phyloP scores from a whole-genome alignment of 1,140 invertebrate species.

The Odontomachus brunneus region DNA sequence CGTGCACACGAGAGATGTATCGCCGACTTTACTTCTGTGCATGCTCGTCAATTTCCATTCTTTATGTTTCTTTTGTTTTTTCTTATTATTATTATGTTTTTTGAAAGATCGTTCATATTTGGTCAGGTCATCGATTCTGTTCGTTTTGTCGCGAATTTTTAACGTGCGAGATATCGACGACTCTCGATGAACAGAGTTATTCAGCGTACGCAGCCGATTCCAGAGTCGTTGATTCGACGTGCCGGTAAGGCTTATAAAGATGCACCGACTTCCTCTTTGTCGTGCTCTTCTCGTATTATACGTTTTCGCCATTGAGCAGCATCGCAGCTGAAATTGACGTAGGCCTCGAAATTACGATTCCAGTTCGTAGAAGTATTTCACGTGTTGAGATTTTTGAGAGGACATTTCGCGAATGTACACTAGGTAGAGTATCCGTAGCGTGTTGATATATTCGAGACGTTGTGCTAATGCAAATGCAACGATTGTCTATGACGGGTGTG shows the following conservation, averaged over 20 bases:
- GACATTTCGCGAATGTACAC: constrained; percentile 60
- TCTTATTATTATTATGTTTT: too few relatives aligned
- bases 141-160: constrained; percentile 22
- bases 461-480: constrained; percentile 77
- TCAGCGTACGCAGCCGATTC: neutral
- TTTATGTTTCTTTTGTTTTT: too few relatives aligned
- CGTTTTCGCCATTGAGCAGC: constrained; percentile 59
- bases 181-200: constrained; percentile 11
- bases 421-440: constrained; percentile 73
- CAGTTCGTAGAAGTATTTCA: constrained; percentile 54
- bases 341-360: constrained; percentile 53
- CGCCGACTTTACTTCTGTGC: constrained; percentile 59
- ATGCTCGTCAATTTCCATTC: constrained; percentile 20
- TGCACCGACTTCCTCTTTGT: constrained; percentile 45
- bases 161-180: constrained; percentile 9
- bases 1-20: constrained; percentile 43
- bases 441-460: constrained; percentile 69
- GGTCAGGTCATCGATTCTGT: too few relatives aligned
- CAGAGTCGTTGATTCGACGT: constrained; percentile 23
- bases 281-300: constrained; percentile 60
- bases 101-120: too few relatives aligned
- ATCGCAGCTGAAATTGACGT: constrained; percentile 50
- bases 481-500: constrained; percentile 72
- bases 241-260: constrained; percentile 43
- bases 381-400: constrained; percentile 25